Percentiles rank a stretch among this genome's conserved stretches.
Evolutionary conservation across 2,888 invertebrate species (phyloP).

Genomic region (Drosophila acutilabella): DNA sequence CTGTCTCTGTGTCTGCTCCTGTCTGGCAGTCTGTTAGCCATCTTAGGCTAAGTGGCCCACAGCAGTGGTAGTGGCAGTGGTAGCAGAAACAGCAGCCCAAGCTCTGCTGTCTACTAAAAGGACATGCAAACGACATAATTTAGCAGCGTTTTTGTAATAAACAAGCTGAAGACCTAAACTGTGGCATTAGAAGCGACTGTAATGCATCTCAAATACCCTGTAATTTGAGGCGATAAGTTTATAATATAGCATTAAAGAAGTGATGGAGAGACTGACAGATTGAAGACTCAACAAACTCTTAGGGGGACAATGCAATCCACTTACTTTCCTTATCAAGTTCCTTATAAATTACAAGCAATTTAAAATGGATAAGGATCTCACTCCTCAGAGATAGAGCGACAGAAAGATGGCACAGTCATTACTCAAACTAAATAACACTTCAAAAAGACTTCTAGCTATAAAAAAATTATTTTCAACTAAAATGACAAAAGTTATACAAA

Average conservation of each 20-base stretch:
- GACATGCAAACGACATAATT: conserved; percentile 66
- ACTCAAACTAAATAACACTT: no score
- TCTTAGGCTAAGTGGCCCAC: conserved; percentile 51
- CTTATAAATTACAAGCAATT: no score
- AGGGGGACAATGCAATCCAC: no score
- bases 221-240: not conserved
- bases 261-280: not conserved
- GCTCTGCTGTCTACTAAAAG: conserved; percentile 45
- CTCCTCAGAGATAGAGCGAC: no score
- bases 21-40: conserved; percentile 2
- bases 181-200: not conserved
- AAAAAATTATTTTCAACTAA: no score
- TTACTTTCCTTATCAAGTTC: no score
- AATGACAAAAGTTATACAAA: no score
- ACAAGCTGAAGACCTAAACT: conserved; percentile 18
- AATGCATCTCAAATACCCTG: conserved; percentile 31
- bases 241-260: not conserved
- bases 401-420: no score
- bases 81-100: conserved; percentile 15
- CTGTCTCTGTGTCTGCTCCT: not conserved
- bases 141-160: conserved; percentile 46
- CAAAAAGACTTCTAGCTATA: no score
- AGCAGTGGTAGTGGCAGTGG: not conserved
- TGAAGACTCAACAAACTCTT: not conserved
- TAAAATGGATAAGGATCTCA: no score